Base-by-base conservation (phyloP, 1,140 invertebrate species). In the Aleiodes sp. region DNA sequence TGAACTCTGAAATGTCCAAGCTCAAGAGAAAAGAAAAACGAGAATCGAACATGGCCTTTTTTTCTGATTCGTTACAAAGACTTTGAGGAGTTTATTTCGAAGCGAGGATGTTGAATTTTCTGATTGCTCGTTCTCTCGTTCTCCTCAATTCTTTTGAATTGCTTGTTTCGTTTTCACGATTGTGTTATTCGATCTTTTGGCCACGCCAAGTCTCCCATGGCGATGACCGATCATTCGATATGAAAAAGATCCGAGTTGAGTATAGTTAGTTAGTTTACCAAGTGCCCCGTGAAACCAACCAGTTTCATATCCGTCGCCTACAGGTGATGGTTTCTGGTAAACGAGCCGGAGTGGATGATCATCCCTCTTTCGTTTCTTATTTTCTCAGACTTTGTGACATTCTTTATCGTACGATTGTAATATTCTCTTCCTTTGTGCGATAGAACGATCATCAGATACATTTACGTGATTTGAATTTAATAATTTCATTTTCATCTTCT, bases 231-330 rank as follows among this genome's bases (percentile, higher is more conserved):
- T 52, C 21, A 52, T 52, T 52, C 46, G 21, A 52, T 52, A 16
- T 43, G 4, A 43, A 43, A 43, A 43, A 16, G 12, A 43, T 43
- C n/a, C 39, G 39, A 1, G n/a, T 43, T n/a, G 7, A 4, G 39
- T 16, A 43, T 43, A 43, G 39, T 43, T 43, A 8, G 14, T 24
- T 21, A 4, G 46, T 26, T 24, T n/a, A 41, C n/a, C 46, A 10
- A 52, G 19, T 24, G 4, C 21, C n/a, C 46, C 46, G 21, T 52
- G n/a, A 52, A 52, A 52, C 46, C 19, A 52, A 52, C 46, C 46
- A 52, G 46, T 52, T 52, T 52, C 46, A 52, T 52, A 52, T 52
- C 46, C 46, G 46, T 52, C 46, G 46, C 46, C 46, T 8, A 21
- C 2, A 52, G 46, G 46, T 52, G 46, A 52, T 52, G 46, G 46